Base-by-base conservation (phyloP, 2,888 invertebrate genomes). In the Leucania comma region DNA sequence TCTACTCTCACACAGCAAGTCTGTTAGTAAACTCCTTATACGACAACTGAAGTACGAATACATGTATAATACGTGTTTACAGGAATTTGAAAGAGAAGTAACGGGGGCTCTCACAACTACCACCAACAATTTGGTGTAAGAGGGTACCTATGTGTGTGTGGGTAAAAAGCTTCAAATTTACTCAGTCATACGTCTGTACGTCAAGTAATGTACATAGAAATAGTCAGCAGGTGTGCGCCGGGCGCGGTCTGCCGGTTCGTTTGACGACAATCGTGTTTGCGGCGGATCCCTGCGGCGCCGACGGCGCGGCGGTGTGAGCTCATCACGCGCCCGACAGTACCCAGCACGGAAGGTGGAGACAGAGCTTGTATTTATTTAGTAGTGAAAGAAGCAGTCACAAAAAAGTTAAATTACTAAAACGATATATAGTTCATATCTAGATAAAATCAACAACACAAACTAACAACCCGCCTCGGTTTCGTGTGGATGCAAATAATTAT, bases 221-320 rank as follows among this genome's bases (percentile, higher is more conserved):
- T 86, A 86, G 88, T 84, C 89, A 90, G 89, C 94, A 93, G 94
- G 93, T 93, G 93, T 87, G 88, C 87, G 86, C 88, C 89, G 59
- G 77, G 88, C 90, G 87, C 90, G 83, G 78, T 81, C 85, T 88
- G 88, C 86, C 89, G 95, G 92, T 95, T 95, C 95, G 93, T 95
- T 95, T 95, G 90, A 86, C 88, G 85, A 92, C 93, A 95, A 95
- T 95, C 93, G 91, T 88, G 90, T 94, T 93, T 92, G 92, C 83
- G 89, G 90, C 85, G 89, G 86, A 88, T 86, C 92, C 90, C 92
- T 88, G 89, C 89, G 86, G 92, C 85, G 87, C 88, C 88, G 81
- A 71, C 81, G 88, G 89, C 86, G 42, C 42, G 38, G 38, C 38
- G 42, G 42, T 42, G 89, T 79, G 82, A 77, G 79, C 79, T 70